Evolutionary conservation across 2,797 vertebrate species (phyloP).

Genomic region (Mormyrus proboscirostris): DNA sequence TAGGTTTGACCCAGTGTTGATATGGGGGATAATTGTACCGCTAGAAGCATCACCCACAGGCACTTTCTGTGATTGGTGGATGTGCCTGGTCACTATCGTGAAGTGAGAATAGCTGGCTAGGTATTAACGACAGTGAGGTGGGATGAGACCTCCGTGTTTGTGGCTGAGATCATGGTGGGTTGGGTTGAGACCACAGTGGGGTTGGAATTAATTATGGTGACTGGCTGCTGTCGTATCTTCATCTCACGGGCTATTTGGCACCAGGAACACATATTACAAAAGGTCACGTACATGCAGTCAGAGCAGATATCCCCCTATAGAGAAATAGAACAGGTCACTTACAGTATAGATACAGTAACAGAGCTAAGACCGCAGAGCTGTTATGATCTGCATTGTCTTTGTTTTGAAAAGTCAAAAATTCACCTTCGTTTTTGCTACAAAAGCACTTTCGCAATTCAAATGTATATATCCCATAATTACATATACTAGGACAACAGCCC

Average conservation of each 20-base stretch:
- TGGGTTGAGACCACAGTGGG: neutral
- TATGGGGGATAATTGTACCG: neutral
- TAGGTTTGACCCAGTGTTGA: neutral
- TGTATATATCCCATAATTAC: neutral
- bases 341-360: neutral
- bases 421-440: neutral
- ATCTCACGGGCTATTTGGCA: constrained; percentile 63
- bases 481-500: neutral
- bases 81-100: neutral
- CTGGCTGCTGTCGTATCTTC: constrained; percentile 44
- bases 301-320: neutral
- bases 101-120: neutral
- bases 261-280: constrained; percentile 45
- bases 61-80: neutral
- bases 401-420: neutral
- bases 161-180: neutral
- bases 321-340: neutral
- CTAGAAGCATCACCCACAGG: neutral
- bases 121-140: neutral
- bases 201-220: neutral
- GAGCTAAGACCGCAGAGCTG: neutral
- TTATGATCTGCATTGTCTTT: neutral
- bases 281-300: neutral
- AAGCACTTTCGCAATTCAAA: neutral
- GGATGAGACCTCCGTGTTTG: neutral